Evolutionary conservation across 1,140 invertebrate species (phyloP), one percentile per base, ranked within the genome.

Genomic region (fruit fly (Drosophila melanogaster)): DNA sequence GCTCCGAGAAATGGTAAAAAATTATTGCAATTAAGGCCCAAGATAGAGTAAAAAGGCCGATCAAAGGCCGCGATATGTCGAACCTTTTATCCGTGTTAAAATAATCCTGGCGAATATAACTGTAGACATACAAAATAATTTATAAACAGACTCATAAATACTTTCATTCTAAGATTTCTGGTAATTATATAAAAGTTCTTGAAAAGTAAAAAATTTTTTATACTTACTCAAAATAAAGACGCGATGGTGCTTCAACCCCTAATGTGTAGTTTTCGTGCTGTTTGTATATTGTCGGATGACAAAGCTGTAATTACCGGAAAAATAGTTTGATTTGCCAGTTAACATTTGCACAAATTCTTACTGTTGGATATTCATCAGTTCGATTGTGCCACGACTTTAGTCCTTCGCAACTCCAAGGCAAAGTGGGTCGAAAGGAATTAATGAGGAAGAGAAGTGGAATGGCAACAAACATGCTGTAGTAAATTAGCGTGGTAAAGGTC

Each of bases 401-500:
- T 6, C 17, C 86, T 19, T 92, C 90, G 17, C 90, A 92, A 22
- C 78, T 84, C 91, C 91, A 92, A 3, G 90, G 91, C 38, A 92
- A 4, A 8, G 78, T 89, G 11, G 91, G 81, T 4, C 77, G 61
- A 1, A 92, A 44, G 0, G 90, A 90, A 19, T 90, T 49, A 1
- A 85, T 0, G 1, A 92, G 67, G 19, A 76, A 92, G 14, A 92
- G 12, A n/a, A 92, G n/a, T 1, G 91, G 91, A 3, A 92, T 55
- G 6, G 80, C 57, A 0, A 77, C 89, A 59, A 92, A 87, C 12
- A 91, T 53, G 33, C 67, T 46, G 26, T 91, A 92, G 30, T 81
- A 92, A 3, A 81, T 56, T 8, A 90, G 60, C 51, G 59, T 59
- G 0, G 74, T 46, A 14, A 74, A 6, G 30, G 79, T 92, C 6